A percentile compares a stretch with the other conserved stretches of the same genome.
phyloP scores from a whole-genome alignment of 2,888 invertebrate species.

The Conomelus anceps region DNA sequence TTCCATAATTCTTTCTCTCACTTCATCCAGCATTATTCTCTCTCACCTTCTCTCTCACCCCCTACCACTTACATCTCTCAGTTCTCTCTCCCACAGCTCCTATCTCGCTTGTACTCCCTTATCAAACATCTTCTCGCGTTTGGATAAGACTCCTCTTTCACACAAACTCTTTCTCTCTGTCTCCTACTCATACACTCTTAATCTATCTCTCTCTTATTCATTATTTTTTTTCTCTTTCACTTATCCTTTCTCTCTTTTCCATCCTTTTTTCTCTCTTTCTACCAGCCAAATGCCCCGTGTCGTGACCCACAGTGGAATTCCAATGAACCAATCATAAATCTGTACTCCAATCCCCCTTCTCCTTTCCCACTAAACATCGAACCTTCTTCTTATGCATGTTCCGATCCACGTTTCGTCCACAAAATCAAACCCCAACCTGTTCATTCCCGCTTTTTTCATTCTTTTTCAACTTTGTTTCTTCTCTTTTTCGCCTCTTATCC shows the following conservation, averaged over 20 bases:
- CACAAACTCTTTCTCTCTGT: background rate
- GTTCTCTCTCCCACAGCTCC: background rate
- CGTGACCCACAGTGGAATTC: background rate
- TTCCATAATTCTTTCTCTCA: no score
- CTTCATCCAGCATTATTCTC: no score
- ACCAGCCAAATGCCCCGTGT: background rate
- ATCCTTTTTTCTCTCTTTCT: background rate
- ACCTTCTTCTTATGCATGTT: background rate
- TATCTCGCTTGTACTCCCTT: background rate
- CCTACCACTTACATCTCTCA: background rate
- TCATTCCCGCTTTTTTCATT: background rate
- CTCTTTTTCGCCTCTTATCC: background rate
- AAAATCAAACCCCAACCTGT: background rate
- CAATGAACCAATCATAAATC: background rate
- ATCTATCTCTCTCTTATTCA: background rate
- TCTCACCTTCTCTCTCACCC: background rate
- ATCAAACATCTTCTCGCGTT: background rate
- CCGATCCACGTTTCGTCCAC: background rate
- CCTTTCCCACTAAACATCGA: no score
- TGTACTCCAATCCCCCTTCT: background rate
- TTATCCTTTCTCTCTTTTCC: background rate
- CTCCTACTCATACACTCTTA: background rate
- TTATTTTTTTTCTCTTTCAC: background rate
- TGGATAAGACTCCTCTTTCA: no score
- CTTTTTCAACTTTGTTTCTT: background rate